Evolutionary conservation across 1,140 invertebrate genomes (phyloP), one percentile per base, ranked within the genome.

Genomic region (Proales similis): DNA sequence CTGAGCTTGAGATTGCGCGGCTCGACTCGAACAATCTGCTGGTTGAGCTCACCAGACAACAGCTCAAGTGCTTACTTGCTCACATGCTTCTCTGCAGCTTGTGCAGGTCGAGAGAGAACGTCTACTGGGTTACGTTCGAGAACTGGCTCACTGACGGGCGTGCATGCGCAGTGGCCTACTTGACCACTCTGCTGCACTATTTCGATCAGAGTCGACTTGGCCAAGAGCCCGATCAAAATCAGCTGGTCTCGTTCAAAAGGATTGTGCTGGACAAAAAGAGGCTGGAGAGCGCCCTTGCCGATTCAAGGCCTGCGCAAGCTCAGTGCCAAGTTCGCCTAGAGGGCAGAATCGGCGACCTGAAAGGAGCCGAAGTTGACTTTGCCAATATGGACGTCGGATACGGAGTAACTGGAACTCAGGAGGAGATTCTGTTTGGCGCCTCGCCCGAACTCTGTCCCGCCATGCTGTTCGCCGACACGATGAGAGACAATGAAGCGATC

Each of bases 21-120:
- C 12, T 57, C 11, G 32, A 38, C 12, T 17, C 26, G 30, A 24
- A 4, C 4, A 57, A 38, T 17, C 17, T n/a, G 17, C 7, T 5
- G 11, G 11, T 57, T 6, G 51, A 42, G 14, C 45, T 57, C n/a
- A 27, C 29, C 1, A 22, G 51, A 26, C 29, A 12, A 12, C 51
- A 57, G 45, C 29, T 57, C 30, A 29, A 42, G 32, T 57, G 51
- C n/a, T 29, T 57, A 29, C 29, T 57, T 14, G 39, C 36, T 42
- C 51, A 57, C 36, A 57, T 57, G 51, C 45, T 57, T 57, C 45
- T 57, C 19, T 57, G 51, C 17, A 57, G 36, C 12, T 39, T 57
- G 11, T n/a, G 45, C 14, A 57, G 30, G 24, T 19, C 17, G 14
- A 27, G 30, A 42, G 19, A 14, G 17, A 57, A 38, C 12, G 17